Base-by-base conservation (phyloP, 2,888 invertebrate genomes). In the Stictocephala bisonia region DNA sequence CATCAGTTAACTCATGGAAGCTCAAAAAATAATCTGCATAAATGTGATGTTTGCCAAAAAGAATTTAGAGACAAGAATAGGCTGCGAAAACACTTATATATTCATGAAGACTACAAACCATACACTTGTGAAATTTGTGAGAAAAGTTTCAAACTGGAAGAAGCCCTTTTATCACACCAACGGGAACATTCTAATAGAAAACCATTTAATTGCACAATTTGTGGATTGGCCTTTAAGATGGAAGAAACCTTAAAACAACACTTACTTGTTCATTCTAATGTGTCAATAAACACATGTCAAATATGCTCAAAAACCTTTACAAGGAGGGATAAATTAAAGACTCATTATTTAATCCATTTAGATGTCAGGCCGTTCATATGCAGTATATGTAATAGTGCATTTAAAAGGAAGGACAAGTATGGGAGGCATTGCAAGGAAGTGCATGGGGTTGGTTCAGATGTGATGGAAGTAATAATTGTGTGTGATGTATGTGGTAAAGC, bases 381-480 rank as follows among this genome's bases (percentile, higher is more conserved):
- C 13, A 1, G 35, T 40, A 2, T 60, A 15, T 60, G 60, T 22
- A 40, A 35, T 2, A 40, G 60, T 11, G 3, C 31, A 29, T 60
- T 60, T n/a, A 60, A 60, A 35, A 18, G 60, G 18, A 60, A 60
- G 22, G 60, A 60, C n/a, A 60, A 60, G 22, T 35, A 20, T 6
- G 35, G 3, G 3, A 27, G 60, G 9, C 60, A 60, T 18, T 2
- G 13, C 9, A 60, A 22, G 22, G 6, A 60, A 22, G 60, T 60
- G 40, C 60, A 60, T 18, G 15, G 31, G 1, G 1, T 31, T 2
- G 18, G 9, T 56, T 29, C 56, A 56, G 24, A 26, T 11, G 18
- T 24, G 9, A 31, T 29, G 4, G 3, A 6, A 31, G 7, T n/a
- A n/a, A n/a, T n/a, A n/a, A n/a, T n/a, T n/a, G n/a, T 18, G n/a